A percentile compares a stretch with the other conserved stretches of the same genome.
These are phyloP conservation scores for Teinopalpus imperialis DNA, from an alignment of 2,888 invertebrate species.

Conservation along the genomic window DNA sequence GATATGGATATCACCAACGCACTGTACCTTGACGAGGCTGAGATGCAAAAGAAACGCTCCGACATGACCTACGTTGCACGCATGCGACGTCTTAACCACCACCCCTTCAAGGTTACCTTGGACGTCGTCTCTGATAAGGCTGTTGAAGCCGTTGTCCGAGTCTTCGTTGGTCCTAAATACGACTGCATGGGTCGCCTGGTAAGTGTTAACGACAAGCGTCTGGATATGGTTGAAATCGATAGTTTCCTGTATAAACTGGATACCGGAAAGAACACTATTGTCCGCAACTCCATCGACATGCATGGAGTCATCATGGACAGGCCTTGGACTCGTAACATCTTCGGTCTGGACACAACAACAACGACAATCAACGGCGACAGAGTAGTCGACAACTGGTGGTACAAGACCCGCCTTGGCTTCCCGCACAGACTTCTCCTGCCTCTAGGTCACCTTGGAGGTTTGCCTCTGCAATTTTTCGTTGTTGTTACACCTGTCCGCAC, in stretches of 20 bases:
- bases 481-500: constrained; percentile 81
- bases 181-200: constrained; percentile 83
- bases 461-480: constrained; percentile 84
- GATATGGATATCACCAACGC: constrained; percentile 85
- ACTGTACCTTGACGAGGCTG: constrained; percentile 71
- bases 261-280: constrained; percentile 85
- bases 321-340: constrained; percentile 59
- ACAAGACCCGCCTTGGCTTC: constrained; percentile 80
- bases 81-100: constrained; percentile 84
- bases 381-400: constrained; percentile 78
- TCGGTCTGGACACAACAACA: constrained; percentile 38
- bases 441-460: constrained; percentile 84
- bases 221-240: constrained; percentile 72
- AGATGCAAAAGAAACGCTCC: constrained; percentile 72
- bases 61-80: constrained; percentile 78
- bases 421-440: constrained; percentile 88
- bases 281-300: constrained; percentile 86
- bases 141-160: constrained; percentile 83
- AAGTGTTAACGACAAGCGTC: constrained; percentile 67
- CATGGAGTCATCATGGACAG: constrained; percentile 84
- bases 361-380: constrained; percentile 76
- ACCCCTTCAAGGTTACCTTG: constrained; percentile 83
- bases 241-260: constrained; percentile 83
- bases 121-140: constrained; percentile 80
- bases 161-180: constrained; percentile 87